Evolutionary conservation across 2,113 vertebrate species (phyloP).

Genomic region (Riparia riparia): DNA sequence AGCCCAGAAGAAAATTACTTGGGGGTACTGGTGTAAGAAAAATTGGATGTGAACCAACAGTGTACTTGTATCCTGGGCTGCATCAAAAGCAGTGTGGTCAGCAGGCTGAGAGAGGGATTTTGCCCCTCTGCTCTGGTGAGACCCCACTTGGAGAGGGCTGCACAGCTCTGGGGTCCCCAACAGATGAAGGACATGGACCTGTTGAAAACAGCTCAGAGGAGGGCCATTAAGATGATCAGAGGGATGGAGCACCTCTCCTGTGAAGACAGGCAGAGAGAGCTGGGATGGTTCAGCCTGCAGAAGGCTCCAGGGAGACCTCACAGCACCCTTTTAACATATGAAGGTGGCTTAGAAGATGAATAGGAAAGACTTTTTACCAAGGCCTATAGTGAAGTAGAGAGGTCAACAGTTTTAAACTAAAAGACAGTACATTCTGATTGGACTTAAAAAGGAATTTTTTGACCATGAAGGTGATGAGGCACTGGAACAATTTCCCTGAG

Average conservation of each 20-base stretch:
- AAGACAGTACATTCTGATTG: neutral
- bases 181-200: neutral
- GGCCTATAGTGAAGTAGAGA: neutral
- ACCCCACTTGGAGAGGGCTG: rapidly evolving
- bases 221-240: neutral
- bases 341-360: neutral
- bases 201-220: neutral
- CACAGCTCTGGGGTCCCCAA: neutral
- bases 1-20: neutral
- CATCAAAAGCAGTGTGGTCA: rapidly evolving
- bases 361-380: neutral
- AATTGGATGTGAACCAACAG: rapidly evolving
- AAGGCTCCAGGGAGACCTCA: neutral
- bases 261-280: neutral
- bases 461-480: neutral
- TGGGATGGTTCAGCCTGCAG: neutral
- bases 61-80: rapidly evolving
- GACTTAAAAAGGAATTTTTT: neutral
- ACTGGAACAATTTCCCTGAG: neutral
- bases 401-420: neutral
- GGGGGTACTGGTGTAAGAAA: neutral
- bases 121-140: neutral
- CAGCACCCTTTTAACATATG: neutral
- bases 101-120: neutral
- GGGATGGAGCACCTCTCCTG: neutral